Conservation (phyloP, 2,113 vertebrate genomes). For the Raphicerus campestris region DNA sequence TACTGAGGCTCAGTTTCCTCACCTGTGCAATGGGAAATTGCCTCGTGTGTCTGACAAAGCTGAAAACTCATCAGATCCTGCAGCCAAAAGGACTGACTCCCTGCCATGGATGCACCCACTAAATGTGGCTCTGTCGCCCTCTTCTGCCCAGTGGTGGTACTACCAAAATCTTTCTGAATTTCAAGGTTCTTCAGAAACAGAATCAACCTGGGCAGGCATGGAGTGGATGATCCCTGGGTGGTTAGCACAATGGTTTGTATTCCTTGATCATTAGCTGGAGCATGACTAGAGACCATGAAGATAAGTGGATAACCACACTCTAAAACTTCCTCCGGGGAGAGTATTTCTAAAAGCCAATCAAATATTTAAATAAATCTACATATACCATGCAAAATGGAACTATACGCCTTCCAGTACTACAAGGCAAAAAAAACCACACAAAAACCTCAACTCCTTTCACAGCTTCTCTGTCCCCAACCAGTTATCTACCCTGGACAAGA, state of each 20-base stretch:
- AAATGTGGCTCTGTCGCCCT: conserved; percentile 56
- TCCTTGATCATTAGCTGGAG: not conserved
- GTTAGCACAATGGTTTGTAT: not conserved
- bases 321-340: not conserved
- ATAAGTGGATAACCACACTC: not conserved
- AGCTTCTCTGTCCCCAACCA: not conserved
- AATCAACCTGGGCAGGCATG: not conserved
- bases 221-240: no score
- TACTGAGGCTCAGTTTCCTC: not conserved
- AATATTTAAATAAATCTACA: not conserved
- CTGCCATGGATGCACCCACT: not conserved
- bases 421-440: not conserved
- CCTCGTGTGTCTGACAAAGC: not conserved
- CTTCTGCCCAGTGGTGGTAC: conserved; percentile 52
- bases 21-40: not conserved
- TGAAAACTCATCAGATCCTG: not conserved
- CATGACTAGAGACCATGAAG: not conserved
- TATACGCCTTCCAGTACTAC: not conserved
- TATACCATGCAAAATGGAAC: not conserved
- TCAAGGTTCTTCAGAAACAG: not conserved
- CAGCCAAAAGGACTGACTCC: not conserved
- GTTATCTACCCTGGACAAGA: not conserved
- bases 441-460: not conserved
- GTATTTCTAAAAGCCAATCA: not conserved
- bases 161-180: not conserved